Evolutionary conservation across 2,797 vertebrate genomes (phyloP), one percentile per base, ranked within the genome.

Genomic region (Cetoscarus ocellatus): DNA sequence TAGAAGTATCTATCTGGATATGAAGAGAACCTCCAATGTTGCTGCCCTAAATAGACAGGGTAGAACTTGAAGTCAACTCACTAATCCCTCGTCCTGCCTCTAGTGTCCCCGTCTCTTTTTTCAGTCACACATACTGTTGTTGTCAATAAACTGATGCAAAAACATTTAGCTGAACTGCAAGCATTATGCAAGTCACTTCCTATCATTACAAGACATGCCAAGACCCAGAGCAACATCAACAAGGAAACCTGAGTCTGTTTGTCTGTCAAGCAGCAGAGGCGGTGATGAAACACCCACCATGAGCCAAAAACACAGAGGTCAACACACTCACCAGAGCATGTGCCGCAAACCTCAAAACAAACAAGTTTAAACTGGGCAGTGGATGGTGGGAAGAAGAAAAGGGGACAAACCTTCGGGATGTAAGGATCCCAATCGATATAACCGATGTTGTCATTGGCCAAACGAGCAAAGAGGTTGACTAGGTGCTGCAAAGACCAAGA

Each of bases 361-460:
- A 27, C 27, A 69, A 52, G 40, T 48, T 4, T 15, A 3, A 35
- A 50, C 39, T 57, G 50, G 44, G 17, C 43, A 40, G 6, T 13
- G 1, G 27, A 4, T 7, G 3, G 34, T 2, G 9, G 34, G 13
- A 19, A 40, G 56, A 18, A 57, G 27, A 59, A 47, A 40, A 10
- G 15, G 11, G 14, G 60, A 86, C 85, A 87, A 90, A 98, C 98
- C 98, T 98, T 98, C 47, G 97, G 97, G 86, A 99, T 96, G 86
- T 97, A 98, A 0, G 97, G 96, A 91, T 99, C 97, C 98, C 98
- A 99, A 67, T 98, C 96, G 79, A 99, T 96, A 93, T 98, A 99
- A 71, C 98, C 98, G n/a, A 99, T 99, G 93, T 97, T 99, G 92
- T 99, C 98, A 68, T 95, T 96, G 70, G 97, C 96, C 93, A 99